Conservation (phyloP, 2,888 invertebrate genomes). For the Philonicus albiceps region DNA sequence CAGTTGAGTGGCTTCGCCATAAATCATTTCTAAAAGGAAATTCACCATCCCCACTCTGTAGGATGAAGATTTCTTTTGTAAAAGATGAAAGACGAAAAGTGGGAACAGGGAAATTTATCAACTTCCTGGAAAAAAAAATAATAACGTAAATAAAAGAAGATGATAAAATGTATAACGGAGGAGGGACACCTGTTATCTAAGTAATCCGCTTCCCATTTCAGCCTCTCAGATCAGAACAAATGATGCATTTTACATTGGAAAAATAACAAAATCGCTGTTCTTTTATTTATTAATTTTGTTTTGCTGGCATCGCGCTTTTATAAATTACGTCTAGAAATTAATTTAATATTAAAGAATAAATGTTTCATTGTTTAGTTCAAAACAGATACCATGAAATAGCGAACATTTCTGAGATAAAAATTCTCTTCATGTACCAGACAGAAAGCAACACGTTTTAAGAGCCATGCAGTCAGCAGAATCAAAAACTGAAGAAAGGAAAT, state of each 20-base stretch:
- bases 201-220: background rate
- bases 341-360: background rate
- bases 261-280: background rate
- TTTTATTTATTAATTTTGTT: background rate
- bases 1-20: background rate
- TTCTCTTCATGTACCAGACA: background rate
- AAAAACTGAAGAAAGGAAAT: background rate
- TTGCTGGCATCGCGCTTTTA: background rate
- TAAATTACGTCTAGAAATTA: background rate
- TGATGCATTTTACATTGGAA: background rate
- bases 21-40: background rate
- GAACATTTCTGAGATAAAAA: background rate
- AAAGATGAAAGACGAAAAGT: background rate
- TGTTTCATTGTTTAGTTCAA: background rate
- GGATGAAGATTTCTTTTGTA: background rate
- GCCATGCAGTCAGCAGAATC: background rate
- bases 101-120: background rate
- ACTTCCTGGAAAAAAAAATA: background rate
- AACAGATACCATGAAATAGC: background rate
- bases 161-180: background rate
- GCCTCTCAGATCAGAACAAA: background rate
- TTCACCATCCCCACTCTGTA: background rate
- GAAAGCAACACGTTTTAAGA: background rate
- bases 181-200: background rate
- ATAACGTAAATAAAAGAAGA: background rate